Conservation (phyloP, 2,797 vertebrate genomes). For the Mus spretus region DNA sequence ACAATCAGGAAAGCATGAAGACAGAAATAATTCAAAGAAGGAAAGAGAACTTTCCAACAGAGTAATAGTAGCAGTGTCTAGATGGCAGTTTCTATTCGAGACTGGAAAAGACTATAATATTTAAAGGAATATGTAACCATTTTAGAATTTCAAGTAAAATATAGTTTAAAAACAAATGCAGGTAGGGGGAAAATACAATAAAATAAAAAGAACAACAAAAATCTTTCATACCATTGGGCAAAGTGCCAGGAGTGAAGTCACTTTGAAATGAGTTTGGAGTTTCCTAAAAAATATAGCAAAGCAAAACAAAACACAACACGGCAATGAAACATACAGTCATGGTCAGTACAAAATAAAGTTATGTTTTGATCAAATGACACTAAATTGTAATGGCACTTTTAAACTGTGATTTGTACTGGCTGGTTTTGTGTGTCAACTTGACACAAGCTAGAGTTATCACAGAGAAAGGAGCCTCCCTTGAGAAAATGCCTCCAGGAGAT, state of each 20-base stretch:
- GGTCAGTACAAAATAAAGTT: not conserved
- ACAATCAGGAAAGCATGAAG: not conserved
- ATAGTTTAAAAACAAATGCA: not conserved
- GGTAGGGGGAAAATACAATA: not conserved
- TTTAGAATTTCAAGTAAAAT: not conserved
- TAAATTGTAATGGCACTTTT: not conserved
- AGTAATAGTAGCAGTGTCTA: not conserved
- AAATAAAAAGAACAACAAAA: not conserved
- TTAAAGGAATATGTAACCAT: not conserved
- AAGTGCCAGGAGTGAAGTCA: not conserved
- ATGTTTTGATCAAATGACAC: not conserved
- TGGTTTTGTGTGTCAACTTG: too few species aligned
- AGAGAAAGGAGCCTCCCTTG: too few species aligned
- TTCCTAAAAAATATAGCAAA: too few species aligned
- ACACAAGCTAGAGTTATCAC: too few species aligned
- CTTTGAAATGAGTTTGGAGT: not conserved
- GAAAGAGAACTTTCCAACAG: not conserved
- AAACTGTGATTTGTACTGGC: not conserved
- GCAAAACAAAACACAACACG: not conserved
- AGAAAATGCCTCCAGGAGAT: too few species aligned
- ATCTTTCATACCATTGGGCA: not conserved
- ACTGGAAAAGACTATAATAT: not conserved
- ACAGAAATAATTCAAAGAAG: not conserved
- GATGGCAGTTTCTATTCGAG: not conserved
- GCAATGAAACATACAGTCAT: not conserved